Evolutionary conservation across 2,797 vertebrate genomes (phyloP).

Genomic region (Coregonus sp.): DNA sequence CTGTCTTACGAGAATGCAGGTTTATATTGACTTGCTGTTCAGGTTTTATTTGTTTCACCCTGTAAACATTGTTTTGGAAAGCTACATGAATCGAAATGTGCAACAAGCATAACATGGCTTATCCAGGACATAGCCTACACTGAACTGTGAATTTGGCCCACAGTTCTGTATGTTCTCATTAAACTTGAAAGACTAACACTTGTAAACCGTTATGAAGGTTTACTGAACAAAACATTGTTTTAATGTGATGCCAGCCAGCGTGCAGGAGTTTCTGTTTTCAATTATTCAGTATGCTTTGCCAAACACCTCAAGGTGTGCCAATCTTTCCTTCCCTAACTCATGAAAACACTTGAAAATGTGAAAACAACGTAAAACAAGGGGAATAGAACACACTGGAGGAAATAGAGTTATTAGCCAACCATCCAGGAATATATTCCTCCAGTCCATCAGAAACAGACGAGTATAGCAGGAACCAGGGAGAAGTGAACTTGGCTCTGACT

Average conservation of each 20-base stretch:
- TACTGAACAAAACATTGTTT: conserved; percentile 1
- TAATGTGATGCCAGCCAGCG: neutral
- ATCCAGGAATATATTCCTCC: neutral
- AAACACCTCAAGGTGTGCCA: neutral
- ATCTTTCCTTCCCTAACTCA: neutral
- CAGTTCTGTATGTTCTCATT: neutral
- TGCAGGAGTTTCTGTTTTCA: neutral
- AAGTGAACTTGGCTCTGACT: conserved; percentile 22
- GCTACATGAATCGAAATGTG: neutral
- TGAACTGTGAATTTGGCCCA: neutral
- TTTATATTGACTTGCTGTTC: neutral
- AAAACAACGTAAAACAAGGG: neutral
- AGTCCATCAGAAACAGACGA: neutral
- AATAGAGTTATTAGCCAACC: neutral
- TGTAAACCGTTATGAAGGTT: neutral
- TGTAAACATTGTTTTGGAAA: neutral
- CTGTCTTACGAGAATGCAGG: neutral
- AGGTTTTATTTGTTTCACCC: neutral
- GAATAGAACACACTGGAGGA: neutral
- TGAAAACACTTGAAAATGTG: neutral
- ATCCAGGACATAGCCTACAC: neutral
- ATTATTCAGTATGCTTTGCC: neutral
- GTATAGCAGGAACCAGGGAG: neutral
- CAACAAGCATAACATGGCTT: neutral
- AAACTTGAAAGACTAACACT: neutral